Conservation (phyloP, 2,797 vertebrate species). For the Manis crassicaudata region DNA sequence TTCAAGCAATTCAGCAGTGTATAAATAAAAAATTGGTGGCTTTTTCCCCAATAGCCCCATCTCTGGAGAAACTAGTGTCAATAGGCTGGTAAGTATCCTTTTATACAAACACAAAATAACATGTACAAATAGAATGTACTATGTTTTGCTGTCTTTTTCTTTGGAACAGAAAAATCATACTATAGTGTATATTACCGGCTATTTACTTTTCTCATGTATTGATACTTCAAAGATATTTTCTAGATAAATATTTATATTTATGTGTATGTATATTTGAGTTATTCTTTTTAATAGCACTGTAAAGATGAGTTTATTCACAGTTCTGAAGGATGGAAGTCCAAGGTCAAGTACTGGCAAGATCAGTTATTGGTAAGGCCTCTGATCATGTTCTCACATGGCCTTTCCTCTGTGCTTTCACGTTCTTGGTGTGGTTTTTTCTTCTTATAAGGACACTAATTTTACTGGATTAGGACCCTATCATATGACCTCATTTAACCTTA, state of each 20-base stretch:
- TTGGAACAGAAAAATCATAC: not conserved
- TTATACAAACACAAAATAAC: not conserved
- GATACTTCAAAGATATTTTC: not conserved
- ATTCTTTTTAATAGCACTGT: not conserved
- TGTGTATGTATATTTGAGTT: not conserved
- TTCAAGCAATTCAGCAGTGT: not conserved
- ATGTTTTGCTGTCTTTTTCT: not conserved
- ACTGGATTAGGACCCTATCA: not conserved
- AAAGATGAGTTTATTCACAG: not conserved
- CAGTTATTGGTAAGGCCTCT: not conserved
- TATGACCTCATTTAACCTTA: not conserved
- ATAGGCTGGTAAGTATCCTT: not conserved
- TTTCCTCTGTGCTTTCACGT: not conserved
- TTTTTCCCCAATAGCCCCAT: not conserved
- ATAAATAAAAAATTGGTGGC: not conserved
- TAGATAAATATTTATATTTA: not conserved
- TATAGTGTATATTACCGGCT: not conserved
- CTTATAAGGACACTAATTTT: not conserved
- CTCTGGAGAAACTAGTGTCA: not conserved
- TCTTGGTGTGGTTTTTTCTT: not conserved
- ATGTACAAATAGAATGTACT: not conserved
- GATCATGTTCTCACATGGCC: not conserved
- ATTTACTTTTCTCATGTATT: not conserved
- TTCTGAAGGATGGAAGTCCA: not conserved
- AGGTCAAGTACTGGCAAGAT: not conserved